Evolutionary conservation across 2,113 vertebrate genomes (phyloP), one percentile per base, ranked within the genome.

Genomic region (Jaculus jaculus): DNA sequence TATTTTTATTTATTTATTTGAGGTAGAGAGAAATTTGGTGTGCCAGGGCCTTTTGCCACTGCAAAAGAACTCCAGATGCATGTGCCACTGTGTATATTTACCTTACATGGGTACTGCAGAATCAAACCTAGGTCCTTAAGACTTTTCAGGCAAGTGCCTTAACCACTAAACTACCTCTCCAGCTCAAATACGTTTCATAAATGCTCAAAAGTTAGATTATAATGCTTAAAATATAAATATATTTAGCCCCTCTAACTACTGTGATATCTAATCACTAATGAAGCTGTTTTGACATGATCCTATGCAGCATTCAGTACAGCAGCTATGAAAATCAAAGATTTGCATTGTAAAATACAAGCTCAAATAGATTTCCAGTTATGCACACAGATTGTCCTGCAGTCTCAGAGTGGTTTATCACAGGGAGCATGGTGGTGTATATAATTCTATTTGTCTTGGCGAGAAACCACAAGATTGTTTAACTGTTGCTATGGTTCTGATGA

Each of bases 281-380:
- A 85, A 87, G 65, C n/a, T 71, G 13, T 94, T 96, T 78, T 96
- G 87, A 96, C 28, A 71, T 80, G 81, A 42, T 78, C 37, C 84
- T 88, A 63, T 39, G 58, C 86, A 92, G 89, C 72, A 2, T 92
- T 69, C 24, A 91, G 7, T 87, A 10, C 7, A 95, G 20, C 21
- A 92, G 26, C 79, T 94, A 84, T 47, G 88, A 65, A 95, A 96
- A 85, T 0, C 3, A 79, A 69, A 86, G 17, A 39, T 73, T 42
- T 94, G 90, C 74, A 74, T 90, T 54, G 68, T 6, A 93, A 39
- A 18, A 96, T 97, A 94, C 20, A 95, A 73, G 47, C 75, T 92
- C 90, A 84, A 97, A 88, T 54, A 93, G 32, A 54, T 10, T 4
- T 0, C 4, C 2, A 30, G 72, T 90, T 96, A 87, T 21, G 94